phyloP scores from a whole-genome alignment of 2,113 vertebrate species.

The Symphodus melops region DNA sequence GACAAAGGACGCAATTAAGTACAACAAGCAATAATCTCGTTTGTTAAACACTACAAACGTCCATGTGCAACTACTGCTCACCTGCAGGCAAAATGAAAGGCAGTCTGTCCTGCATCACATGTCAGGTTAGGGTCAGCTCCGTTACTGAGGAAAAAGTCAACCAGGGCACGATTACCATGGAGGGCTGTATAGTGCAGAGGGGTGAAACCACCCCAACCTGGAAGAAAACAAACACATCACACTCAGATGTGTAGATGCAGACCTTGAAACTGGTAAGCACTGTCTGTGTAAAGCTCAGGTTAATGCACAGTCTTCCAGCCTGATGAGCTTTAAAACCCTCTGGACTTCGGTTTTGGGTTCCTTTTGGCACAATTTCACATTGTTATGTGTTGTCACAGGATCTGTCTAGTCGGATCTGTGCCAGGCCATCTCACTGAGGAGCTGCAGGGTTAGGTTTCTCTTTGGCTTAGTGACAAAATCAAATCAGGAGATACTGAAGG shows the following conservation, averaged over 20 bases:
- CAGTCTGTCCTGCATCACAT: slow-evolving; percentile 83
- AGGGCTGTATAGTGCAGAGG: slow-evolving; percentile 84
- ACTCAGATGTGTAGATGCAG: slow-evolving; percentile 15
- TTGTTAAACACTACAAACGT: background rate
- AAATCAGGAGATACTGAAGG: slow-evolving; percentile 25
- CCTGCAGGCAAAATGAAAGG: slow-evolving; percentile 87
- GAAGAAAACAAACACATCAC: slow-evolving; percentile 37
- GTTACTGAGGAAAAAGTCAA: slow-evolving; percentile 77
- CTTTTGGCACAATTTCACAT: slow-evolving; percentile 44
- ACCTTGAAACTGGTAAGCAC: slow-evolving; percentile 17
- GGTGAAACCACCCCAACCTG: slow-evolving; percentile 86
- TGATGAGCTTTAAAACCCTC: slow-evolving; percentile 16
- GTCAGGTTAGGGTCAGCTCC: slow-evolving; percentile 83
- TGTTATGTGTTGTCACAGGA: slow-evolving; percentile 52
- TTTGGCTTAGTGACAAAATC: slow-evolving; percentile 52
- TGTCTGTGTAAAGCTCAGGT: slow-evolving; percentile 2
- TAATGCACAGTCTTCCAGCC: slow-evolving; percentile 17
- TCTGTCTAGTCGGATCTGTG: slow-evolving; percentile 41
- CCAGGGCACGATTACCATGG: slow-evolving; percentile 79
- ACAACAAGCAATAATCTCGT: background rate
- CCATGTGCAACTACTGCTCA: slow-evolving; percentile 38
- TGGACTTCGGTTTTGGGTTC: slow-evolving; percentile 27
- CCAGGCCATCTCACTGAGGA: slow-evolving; percentile 43
- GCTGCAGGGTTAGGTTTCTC: slow-evolving; percentile 24
- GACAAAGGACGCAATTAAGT: background rate